These are phyloP conservation scores for Diachasma alloeum DNA, from an alignment of 1,140 invertebrate species.

Conservation along the genomic window DNA sequence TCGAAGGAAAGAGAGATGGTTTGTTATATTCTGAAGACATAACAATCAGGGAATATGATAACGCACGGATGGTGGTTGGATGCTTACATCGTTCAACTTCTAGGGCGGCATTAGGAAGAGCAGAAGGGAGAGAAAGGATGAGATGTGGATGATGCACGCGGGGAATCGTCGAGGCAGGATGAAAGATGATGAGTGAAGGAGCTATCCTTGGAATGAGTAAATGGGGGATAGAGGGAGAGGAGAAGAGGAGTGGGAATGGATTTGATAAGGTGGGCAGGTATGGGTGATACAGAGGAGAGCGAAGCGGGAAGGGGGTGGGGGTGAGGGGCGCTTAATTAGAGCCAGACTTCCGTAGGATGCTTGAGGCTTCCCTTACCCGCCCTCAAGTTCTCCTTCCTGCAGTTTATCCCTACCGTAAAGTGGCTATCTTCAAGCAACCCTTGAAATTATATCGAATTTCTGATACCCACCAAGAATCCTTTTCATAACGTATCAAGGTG, in stretches of 20 bases:
- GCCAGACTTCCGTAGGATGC: slow-evolving; percentile 63
- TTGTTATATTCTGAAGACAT: slow-evolving; percentile 52
- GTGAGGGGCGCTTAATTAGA: slow-evolving; percentile 62
- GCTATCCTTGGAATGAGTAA: slow-evolving; percentile 37
- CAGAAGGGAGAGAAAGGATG: slow-evolving; percentile 13
- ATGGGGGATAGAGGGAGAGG: too few species aligned
- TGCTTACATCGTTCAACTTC: slow-evolving; percentile 39
- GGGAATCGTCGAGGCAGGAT: slow-evolving; percentile 44
- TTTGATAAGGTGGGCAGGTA: slow-evolving; percentile 14
- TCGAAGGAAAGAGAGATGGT: slow-evolving; percentile 25
- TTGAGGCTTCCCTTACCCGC: slow-evolving; percentile 58
- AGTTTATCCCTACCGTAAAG: slow-evolving; percentile 61
- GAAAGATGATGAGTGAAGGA: slow-evolving; percentile 64
- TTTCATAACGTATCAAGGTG: slow-evolving; percentile 1
- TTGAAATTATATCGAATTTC: slow-evolving; percentile 49
- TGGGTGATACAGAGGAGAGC: slow-evolving; percentile 11
- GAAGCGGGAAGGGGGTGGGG: slow-evolving; percentile 19
- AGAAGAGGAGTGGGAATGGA: neutral
- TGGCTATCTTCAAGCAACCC: slow-evolving; percentile 60
- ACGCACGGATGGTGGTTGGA: slow-evolving; percentile 48
- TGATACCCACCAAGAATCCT: slow-evolving; percentile 17
- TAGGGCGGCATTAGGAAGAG: neutral
- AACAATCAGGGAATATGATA: slow-evolving; percentile 63
- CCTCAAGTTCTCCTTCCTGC: slow-evolving; percentile 42
- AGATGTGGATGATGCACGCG: slow-evolving; percentile 26